These are phyloP conservation scores for Lasioglossum pauxillum DNA, from an alignment of 2,888 invertebrate species.

Conservation along the genomic window DNA sequence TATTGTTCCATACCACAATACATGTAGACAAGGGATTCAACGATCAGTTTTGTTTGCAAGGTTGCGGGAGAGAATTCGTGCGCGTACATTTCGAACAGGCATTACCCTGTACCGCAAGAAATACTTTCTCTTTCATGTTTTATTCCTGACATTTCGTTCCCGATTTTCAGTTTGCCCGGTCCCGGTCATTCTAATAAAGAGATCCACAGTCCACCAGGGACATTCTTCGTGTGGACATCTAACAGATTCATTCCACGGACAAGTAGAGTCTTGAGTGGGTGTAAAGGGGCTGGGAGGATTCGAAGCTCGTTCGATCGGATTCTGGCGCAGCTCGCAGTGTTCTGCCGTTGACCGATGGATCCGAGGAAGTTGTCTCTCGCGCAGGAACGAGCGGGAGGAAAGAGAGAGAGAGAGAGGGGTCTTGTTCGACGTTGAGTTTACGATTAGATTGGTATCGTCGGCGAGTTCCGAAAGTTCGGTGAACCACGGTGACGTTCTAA, in stretches of 20 bases:
- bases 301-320: slow-evolving; percentile 7
- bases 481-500: slow-evolving; percentile 1
- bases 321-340: slow-evolving; percentile 6
- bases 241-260: background rate
- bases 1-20: too few relatives aligned
- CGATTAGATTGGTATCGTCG: slow-evolving; percentile 1
- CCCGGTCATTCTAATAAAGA: background rate
- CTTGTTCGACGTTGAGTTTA: background rate
- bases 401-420: too few relatives aligned
- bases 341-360: background rate
- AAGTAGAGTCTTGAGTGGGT: slow-evolving; percentile 3
- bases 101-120: too few relatives aligned
- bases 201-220: background rate
- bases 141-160: background rate
- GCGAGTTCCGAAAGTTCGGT: slow-evolving; percentile 10
- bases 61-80: background rate
- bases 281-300: background rate
- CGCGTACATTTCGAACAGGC: too few relatives aligned
- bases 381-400: background rate
- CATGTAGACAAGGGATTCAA: too few relatives aligned
- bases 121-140: background rate
- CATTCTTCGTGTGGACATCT: background rate
- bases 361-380: background rate
- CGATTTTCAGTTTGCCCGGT: background rate
- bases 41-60: background rate